Evolutionary conservation across 2,888 invertebrate genomes (phyloP).

Genomic region (Limenitis camilla): DNA sequence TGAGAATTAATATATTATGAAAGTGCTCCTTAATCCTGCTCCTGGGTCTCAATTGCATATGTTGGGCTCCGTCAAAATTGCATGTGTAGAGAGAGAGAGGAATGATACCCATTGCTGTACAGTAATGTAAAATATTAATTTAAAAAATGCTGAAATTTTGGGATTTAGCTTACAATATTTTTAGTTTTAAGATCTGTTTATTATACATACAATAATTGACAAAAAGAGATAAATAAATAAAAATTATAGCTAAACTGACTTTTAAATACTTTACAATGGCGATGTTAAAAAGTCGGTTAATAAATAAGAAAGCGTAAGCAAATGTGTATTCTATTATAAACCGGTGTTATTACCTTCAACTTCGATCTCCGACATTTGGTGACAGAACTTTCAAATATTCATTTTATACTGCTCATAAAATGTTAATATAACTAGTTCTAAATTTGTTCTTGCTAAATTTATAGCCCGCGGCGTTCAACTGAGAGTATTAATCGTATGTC

Average conservation of each 20-base stretch:
- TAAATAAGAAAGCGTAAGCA: conserved; percentile 27
- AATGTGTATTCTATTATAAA: conserved; percentile 30
- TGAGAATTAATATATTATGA: no score
- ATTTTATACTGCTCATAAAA: conserved; percentile 59
- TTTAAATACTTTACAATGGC: conserved; percentile 15
- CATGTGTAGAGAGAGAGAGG: no score
- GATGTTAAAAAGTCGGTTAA: conserved; percentile 17
- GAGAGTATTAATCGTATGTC: conserved; percentile 32
- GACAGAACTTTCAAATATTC: conserved; percentile 52
- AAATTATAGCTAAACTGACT: neutral
- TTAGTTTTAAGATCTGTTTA: no score
- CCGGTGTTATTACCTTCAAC: conserved; percentile 29
- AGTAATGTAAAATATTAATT: no score
- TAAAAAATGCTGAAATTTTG: no score
- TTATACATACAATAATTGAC: no score
- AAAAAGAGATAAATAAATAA: no score
- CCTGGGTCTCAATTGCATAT: no score
- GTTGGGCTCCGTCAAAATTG: no score
- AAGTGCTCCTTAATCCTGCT: no score
- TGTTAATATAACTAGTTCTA: conserved; percentile 56
- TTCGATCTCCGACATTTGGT: conserved; percentile 27
- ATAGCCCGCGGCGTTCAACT: conserved; percentile 42
- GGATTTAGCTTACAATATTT: no score
- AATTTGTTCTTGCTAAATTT: conserved; percentile 57
- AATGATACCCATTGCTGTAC: no score